A percentile compares a stretch with the other conserved stretches of the same genome.
phyloP scores from a whole-genome alignment of 1,140 invertebrate species.

The Zaprionus gabonicus region DNA sequence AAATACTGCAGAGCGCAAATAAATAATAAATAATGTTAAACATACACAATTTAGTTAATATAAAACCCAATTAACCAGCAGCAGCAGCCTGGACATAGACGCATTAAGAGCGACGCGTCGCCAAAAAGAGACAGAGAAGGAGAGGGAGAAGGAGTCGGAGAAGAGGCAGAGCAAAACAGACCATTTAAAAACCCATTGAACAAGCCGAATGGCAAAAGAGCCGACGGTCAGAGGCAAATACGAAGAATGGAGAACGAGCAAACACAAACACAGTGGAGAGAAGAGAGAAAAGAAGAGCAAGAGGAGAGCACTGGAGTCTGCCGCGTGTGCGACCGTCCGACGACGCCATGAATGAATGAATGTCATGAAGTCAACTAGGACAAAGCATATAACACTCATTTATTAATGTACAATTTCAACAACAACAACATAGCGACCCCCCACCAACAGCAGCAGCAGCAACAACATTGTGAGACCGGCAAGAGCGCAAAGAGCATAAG shows the following conservation, averaged over 20 bases:
- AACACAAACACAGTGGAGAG: background rate
- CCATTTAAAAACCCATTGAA: conserved; percentile 67
- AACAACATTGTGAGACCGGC: conserved; percentile 38
- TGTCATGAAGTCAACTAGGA: conserved; percentile 82
- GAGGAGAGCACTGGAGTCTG: background rate
- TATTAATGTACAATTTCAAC: conserved; percentile 77
- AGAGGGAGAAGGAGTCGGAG: background rate
- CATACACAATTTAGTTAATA: conserved; percentile 76
- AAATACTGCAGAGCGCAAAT: conserved; percentile 31
- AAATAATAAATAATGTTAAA: conserved; percentile 63
- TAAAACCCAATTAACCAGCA: conserved; percentile 71
- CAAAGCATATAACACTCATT: conserved; percentile 81
- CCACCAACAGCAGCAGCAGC: conserved; percentile 14
- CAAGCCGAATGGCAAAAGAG: conserved; percentile 43
- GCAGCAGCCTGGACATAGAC: conserved; percentile 20
- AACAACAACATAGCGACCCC: conserved; percentile 36
- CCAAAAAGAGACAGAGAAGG: conserved; percentile 20
- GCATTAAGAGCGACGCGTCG: conserved; percentile 24
- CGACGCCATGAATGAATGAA: conserved; percentile 75
- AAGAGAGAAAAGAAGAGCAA: background rate
- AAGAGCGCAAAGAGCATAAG: conserved; percentile 30
- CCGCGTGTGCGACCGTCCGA: conserved; percentile 29
- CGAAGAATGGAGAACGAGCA: background rate
- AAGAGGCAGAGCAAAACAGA: conserved; percentile 33
- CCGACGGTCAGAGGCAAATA: conserved; percentile 20